A percentile compares a stretch with the other conserved stretches of the same genome.
phyloP scores from a whole-genome alignment of 2,888 invertebrate species.

The Pycnomerus fuliginosus region DNA sequence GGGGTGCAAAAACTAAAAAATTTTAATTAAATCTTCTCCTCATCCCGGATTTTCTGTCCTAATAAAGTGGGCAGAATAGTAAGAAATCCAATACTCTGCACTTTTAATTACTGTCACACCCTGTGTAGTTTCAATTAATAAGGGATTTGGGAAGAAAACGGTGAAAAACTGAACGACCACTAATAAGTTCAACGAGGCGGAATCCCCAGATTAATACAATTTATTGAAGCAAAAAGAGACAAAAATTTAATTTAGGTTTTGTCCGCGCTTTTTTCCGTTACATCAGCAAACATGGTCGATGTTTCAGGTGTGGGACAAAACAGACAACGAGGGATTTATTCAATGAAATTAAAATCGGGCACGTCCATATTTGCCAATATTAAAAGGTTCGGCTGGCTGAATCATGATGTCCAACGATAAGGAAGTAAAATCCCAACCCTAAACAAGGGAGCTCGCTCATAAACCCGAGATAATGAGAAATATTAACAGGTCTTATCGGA shows the following conservation, averaged over 20 bases:
- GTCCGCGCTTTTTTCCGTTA: conserved; percentile 6
- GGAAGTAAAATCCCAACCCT: conserved; percentile 7
- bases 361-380: too few relatives aligned
- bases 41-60: too few relatives aligned
- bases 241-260: conserved; percentile 9
- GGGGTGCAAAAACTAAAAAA: too few relatives aligned
- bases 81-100: too few relatives aligned
- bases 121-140: too few relatives aligned
- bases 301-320: conserved; percentile 4
- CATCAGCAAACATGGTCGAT: conserved; percentile 6
- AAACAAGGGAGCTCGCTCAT: conserved; percentile 30
- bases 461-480: conserved; percentile 44
- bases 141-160: too few relatives aligned
- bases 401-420: conserved; percentile 1
- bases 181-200: conserved; percentile 8
- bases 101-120: too few relatives aligned
- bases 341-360: neutral
- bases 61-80: too few relatives aligned
- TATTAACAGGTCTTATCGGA: conserved; percentile 41
- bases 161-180: too few relatives aligned
- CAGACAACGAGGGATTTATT: neutral
- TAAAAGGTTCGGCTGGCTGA: neutral
- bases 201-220: conserved; percentile 9
- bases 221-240: conserved; percentile 6
- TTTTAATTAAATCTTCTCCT: too few relatives aligned